Evolutionary conservation across 1,140 invertebrate species (phyloP), one percentile per base, ranked within the genome.

Genomic region (Caenorhabditis briggsae): DNA sequence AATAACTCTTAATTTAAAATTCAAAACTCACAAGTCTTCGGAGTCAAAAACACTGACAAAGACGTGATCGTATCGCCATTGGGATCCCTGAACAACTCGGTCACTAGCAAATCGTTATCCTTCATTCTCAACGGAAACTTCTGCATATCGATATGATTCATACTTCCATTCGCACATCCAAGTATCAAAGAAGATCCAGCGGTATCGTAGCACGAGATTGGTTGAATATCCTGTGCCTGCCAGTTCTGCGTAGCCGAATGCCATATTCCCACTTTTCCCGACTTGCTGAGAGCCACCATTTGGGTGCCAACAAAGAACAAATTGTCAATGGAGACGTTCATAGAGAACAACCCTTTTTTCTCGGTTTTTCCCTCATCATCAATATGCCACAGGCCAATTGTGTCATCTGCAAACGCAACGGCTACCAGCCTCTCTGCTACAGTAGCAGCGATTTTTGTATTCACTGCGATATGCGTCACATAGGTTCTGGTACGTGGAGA

Each of bases 61-160:
- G 97, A 96, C 59, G 97, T 98, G 53, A 99, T 98, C 33, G 96
- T 95, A 93, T 99, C 97, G 91, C 95, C 95, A 89, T 96, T 96
- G 18, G 96, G 96, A 94, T 99, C 97, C 92, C 95, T 95, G 92
- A 98, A 99, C 3, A 99, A 93, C 93, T 99, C 97, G 23, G 97
- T 99, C 0, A 99, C 97, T 23, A 99, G 93, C 6, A 99, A 94
- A 94, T 99, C 97, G 93, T 98, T 99, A 92, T 99, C 97, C 93
- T 99, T 99, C 97, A 99, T 98, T 82, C 86, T 46, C 11, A 99
- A 93, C 3, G 97, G 97, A 93, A 99, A 99, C 92, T 99, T 99
- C 93, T 99, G 97, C 97, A 99, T 99, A 93, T 99, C 97, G 91
- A 98, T 98, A 93, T 98, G 98, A 93, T 98, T 98, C 90, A 98